A percentile compares a stretch with the other conserved stretches of the same genome.
Evolutionary conservation across 2,797 vertebrate genomes (phyloP).

Genomic region (Parauchenoglanis ngamensis): DNA sequence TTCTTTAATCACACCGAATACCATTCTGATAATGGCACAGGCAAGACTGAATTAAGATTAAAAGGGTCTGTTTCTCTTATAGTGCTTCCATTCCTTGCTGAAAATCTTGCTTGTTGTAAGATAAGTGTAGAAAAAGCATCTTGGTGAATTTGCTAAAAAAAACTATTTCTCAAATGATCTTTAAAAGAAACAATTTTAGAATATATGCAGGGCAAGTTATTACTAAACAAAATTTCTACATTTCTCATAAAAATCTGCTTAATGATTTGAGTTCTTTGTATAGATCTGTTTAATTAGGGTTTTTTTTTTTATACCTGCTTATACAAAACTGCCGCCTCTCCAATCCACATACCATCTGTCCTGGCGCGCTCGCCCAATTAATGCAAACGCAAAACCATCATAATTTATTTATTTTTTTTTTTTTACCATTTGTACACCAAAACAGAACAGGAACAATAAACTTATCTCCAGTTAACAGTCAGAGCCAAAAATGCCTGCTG

Average conservation of each 20-base stretch:
- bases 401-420: not conserved
- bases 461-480: not conserved
- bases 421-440: not conserved
- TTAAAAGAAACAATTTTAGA: not conserved
- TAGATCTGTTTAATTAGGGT: not conserved
- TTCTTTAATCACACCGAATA: constrained; percentile 36
- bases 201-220: not conserved
- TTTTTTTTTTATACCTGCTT: not conserved
- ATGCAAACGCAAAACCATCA: not conserved
- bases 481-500: not conserved
- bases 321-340: not conserved
- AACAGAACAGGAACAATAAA: not conserved
- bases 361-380: not conserved
- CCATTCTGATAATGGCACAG: constrained; percentile 12
- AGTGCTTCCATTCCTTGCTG: constrained; percentile 20
- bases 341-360: constrained; percentile 3
- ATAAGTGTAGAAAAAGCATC: not conserved
- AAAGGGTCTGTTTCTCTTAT: not conserved
- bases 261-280: not conserved
- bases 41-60: constrained; percentile 22
- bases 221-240: not conserved
- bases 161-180: not conserved
- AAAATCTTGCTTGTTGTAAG: not conserved
- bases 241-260: not conserved
- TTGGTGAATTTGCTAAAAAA: not conserved